Conservation (phyloP, 1,140 invertebrate species). For the Pentalonia nigronervosa region DNA sequence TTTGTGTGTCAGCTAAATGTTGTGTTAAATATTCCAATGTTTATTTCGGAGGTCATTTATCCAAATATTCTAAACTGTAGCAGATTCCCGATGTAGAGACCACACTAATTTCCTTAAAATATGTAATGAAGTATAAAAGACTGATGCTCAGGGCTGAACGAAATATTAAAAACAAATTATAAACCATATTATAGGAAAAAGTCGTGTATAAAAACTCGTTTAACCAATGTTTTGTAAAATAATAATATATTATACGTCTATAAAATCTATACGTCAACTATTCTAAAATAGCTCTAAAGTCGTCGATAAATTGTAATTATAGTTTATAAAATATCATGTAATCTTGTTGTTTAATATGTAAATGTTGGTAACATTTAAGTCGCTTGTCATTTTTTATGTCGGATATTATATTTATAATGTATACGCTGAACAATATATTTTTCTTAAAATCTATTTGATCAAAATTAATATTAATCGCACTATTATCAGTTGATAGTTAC, state of each 20-base stretch:
- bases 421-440: neutral
- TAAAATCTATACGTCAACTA: neutral
- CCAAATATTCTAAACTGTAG: neutral
- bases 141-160: neutral
- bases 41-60: neutral
- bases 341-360: neutral
- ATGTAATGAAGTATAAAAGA: neutral
- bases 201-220: neutral
- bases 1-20: neutral
- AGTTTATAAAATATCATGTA: neutral
- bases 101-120: neutral
- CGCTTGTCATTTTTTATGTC: neutral
- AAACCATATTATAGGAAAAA: neutral
- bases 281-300: neutral
- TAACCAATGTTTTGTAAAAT: neutral
- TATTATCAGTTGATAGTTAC: neutral
- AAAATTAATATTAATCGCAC: neutral
- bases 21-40: neutral
- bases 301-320: neutral
- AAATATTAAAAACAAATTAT: slow-evolving; percentile 16
- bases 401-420: neutral
- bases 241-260: neutral
- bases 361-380: neutral
- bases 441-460: neutral
- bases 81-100: neutral